phyloP scores from a whole-genome alignment of 2,797 vertebrate species.

The Anomalospiza imberbis region DNA sequence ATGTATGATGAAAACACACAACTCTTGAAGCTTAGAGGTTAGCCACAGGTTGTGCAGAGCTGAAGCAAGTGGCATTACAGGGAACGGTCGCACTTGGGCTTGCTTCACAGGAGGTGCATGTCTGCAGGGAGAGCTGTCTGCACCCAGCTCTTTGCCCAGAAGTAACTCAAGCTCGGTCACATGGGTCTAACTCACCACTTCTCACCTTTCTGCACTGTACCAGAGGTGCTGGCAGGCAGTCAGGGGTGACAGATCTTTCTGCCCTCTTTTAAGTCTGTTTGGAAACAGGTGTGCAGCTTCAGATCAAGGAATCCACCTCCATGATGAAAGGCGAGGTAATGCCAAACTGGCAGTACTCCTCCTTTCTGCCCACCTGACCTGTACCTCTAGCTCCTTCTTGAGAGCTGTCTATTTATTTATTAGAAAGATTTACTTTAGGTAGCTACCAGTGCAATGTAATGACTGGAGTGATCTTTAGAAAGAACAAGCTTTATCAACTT shows the following conservation, averaged over 20 bases:
- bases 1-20: neutral
- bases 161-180: neutral
- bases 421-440: neutral
- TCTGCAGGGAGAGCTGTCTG: neutral
- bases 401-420: neutral
- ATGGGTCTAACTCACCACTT: neutral
- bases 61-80: neutral
- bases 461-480: neutral
- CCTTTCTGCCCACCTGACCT: neutral
- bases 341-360: neutral
- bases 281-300: neutral
- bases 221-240: neutral
- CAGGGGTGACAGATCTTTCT: neutral
- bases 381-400: neutral
- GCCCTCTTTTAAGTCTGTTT: neutral
- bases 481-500: neutral
- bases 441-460: neutral
- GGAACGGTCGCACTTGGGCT: neutral
- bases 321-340: neutral
- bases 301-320: neutral
- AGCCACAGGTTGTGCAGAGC: conserved; percentile 41
- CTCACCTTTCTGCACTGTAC: neutral
- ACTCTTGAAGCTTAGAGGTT: conserved; percentile 15
- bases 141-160: neutral
- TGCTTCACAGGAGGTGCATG: neutral